A percentile compares a stretch with the other conserved stretches of the same genome.
phyloP scores from a whole-genome alignment of 2,113 vertebrate species.

The Apistogramma diplotaenia region DNA sequence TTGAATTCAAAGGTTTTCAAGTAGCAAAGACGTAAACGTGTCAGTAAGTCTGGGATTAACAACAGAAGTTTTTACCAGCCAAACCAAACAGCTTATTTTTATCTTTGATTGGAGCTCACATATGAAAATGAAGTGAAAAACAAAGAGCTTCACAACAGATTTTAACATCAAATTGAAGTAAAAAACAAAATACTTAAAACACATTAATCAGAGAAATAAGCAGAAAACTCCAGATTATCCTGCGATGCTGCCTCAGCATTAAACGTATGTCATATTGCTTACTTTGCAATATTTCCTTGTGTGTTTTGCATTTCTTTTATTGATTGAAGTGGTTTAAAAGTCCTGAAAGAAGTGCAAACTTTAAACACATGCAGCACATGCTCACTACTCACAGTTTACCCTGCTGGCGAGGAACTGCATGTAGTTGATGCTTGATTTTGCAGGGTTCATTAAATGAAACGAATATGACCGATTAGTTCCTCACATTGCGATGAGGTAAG shows the following conservation, averaged over 20 bases:
- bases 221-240: not conserved
- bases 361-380: not conserved
- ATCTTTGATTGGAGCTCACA: not conserved
- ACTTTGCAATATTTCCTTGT: not conserved
- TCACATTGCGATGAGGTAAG: constrained; percentile 21
- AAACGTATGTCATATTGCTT: not conserved
- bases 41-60: not conserved
- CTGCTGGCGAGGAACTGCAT: not conserved
- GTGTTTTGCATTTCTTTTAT: not conserved
- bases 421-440: not conserved
- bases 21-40: not conserved
- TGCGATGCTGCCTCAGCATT: not conserved
- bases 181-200: not conserved
- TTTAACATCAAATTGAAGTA: not conserved
- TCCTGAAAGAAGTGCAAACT: not conserved
- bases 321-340: not conserved
- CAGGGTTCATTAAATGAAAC: constrained; percentile 19
- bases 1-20: not conserved
- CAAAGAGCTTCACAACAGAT: not conserved
- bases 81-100: not conserved
- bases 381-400: not conserved
- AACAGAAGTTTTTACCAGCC: not conserved
- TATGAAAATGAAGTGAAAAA: not conserved
- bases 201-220: not conserved
- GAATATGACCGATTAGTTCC: not conserved